Percentiles rank a stretch among this genome's conserved stretches.
Conservation (phyloP, 1,140 invertebrate genomes). For the Cyclina sinensis region DNA sequence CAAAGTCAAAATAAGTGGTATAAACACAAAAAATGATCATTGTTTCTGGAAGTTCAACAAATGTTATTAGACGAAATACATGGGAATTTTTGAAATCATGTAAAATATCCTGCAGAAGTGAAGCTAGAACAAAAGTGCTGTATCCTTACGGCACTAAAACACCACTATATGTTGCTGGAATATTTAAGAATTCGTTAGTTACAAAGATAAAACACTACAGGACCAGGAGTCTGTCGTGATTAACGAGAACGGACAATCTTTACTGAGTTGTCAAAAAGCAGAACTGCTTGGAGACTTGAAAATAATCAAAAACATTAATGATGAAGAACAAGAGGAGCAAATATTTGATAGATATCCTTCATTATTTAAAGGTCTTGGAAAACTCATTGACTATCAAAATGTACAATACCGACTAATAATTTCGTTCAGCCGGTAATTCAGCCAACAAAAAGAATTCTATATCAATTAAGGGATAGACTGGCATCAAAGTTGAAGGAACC, state of each 20-base stretch:
- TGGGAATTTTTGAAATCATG: slow-evolving; percentile 26
- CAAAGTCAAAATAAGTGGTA: background rate
- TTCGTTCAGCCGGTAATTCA: slow-evolving; percentile 31
- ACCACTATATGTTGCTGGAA: slow-evolving; percentile 50
- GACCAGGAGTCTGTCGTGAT: slow-evolving; percentile 32
- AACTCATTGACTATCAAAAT: slow-evolving; percentile 48
- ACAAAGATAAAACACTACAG: background rate
- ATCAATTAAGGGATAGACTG: slow-evolving; percentile 66
- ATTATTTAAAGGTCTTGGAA: slow-evolving; percentile 41
- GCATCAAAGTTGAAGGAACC: slow-evolving; percentile 71
- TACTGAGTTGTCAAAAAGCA: slow-evolving; percentile 24
- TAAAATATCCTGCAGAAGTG: slow-evolving; percentile 18
- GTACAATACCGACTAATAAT: slow-evolving; percentile 18
- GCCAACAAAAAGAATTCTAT: slow-evolving; percentile 63
- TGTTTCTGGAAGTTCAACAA: slow-evolving; percentile 43
- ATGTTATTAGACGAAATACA: slow-evolving; percentile 19
- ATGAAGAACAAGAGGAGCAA: background rate
- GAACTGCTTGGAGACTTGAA: slow-evolving; percentile 20
- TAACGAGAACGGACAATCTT: background rate
- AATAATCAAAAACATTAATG: background rate
- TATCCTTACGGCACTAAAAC: slow-evolving; percentile 51
- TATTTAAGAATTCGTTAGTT: slow-evolving; percentile 22
- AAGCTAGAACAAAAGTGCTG: slow-evolving; percentile 24
- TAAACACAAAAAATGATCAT: slow-evolving; percentile 10
- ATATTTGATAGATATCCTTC: background rate